Base-by-base conservation (phyloP, 1,140 invertebrate genomes). In the Lordiphosa stackelbergi region DNA sequence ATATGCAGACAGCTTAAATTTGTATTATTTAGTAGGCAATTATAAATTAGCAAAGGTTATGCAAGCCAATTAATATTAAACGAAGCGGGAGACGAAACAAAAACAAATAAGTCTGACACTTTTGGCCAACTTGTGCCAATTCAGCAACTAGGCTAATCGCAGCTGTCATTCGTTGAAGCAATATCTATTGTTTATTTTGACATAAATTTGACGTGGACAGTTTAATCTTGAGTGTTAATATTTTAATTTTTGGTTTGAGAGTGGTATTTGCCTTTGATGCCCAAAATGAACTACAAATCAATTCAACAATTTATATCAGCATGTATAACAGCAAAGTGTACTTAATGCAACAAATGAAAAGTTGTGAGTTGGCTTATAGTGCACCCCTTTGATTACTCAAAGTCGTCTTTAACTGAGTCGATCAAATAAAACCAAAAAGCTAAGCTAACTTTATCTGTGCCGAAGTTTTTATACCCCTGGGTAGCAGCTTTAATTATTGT, bases 21-120 rank as follows among this genome's bases (percentile, higher is more conserved):
- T 60, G 53, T 56, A 69, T 55, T 72, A 72, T 81, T 81, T 83
- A 75, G 63, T 61, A 70, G 56, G 57, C 65, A 77, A 84, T 81
- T 66, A 85, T 75, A 75, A 79, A 79, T 79, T 79, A 79, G 66
- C 75, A 42, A 47, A 66, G 77, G 56, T 61, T 77, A 84, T 45
- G 38, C 13, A 11, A 49, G 22, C 54, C 53, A 69, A 69, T 72
- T 60, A 72, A 72, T 63, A 63, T 53, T 43, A 5, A 13, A 22
- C 38, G 45, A 51, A 49, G 41, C 49, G 47, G 35, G 43, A 53
- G 19, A 37, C 60, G 42, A 59, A 57, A 66, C 52, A 66, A 53
- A 42, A 43, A 47, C 57, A 61, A 49, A 46, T 58, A 11, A 56
- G 52, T 16, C 42, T 31, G 45, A 13, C 55, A 53, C 34, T 49